phyloP scores from a whole-genome alignment of 2,888 invertebrate genomes.

The Zygaena filipendulae region DNA sequence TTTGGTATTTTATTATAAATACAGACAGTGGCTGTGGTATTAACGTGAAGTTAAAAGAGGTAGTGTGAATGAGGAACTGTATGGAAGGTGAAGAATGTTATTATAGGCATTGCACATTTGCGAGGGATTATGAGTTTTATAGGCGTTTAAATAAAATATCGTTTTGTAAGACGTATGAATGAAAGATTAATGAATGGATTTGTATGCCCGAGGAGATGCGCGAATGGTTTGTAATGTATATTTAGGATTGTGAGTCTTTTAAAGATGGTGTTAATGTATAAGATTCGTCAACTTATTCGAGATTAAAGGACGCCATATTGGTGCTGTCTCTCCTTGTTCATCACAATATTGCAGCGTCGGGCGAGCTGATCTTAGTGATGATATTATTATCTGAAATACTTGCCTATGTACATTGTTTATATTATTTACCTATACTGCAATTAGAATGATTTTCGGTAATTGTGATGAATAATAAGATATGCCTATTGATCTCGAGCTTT shows the following conservation, averaged over 20 bases:
- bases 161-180: conserved; percentile 55
- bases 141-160: too few species aligned
- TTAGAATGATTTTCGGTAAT: too few species aligned
- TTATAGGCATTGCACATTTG: conserved; percentile 65
- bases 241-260: conserved; percentile 50
- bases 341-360: conserved; percentile 26
- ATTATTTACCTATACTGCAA: too few species aligned
- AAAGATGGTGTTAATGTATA: conserved; percentile 50
- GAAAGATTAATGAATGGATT: conserved; percentile 31
- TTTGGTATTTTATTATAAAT: conserved; percentile 68
- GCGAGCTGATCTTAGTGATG: too few species aligned
- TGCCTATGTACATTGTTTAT: too few species aligned
- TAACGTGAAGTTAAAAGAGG: conserved; percentile 53
- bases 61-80: conserved; percentile 37
- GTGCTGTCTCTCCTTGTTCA: conserved; percentile 47
- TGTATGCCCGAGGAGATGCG: conserved; percentile 32
- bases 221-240: conserved; percentile 37
- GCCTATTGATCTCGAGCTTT: conserved; percentile 49
- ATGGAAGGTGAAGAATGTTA: conserved; percentile 59
- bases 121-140: conserved; percentile 66
- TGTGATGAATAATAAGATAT: conserved; percentile 46
- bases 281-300: conserved; percentile 47
- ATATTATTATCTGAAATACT: too few species aligned
- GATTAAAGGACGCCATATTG: conserved; percentile 62
- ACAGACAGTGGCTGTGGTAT: conserved; percentile 70